Percentiles rank a stretch among this genome's conserved stretches.
Conservation (phyloP, 2,113 vertebrate species). For the Malurus cyaneus region DNA sequence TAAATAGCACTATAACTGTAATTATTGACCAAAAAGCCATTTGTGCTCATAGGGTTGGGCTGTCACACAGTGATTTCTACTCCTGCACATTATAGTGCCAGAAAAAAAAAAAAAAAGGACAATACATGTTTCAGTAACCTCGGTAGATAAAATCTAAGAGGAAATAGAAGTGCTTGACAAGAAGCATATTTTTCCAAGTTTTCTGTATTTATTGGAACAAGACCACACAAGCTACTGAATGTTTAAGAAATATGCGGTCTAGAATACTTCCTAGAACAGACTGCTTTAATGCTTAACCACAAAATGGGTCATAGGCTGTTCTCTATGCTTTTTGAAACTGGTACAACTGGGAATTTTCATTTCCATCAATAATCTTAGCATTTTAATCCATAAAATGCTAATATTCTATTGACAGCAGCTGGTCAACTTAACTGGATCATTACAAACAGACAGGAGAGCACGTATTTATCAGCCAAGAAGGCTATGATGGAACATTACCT, state of each 20-base stretch:
- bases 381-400: slow-evolving; percentile 15
- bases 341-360: not conserved
- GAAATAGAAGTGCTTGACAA: not conserved
- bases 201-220: not conserved
- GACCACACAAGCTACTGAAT: not conserved
- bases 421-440: not conserved
- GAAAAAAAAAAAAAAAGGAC: not conserved
- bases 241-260: not conserved
- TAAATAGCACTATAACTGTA: not conserved
- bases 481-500: not conserved
- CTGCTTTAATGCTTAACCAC: not conserved
- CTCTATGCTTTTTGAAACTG: not conserved
- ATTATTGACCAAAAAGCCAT: not conserved
- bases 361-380: not conserved
- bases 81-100: not conserved
- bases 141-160: not conserved
- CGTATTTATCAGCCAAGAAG: slow-evolving; percentile 1
- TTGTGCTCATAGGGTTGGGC: not conserved
- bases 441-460: not conserved
- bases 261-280: not conserved
- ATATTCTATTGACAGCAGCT: not conserved
- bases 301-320: not conserved
- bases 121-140: not conserved
- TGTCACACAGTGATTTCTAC: not conserved
- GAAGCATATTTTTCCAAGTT: not conserved